phyloP scores from a whole-genome alignment of 2,888 invertebrate species.

The Dryomyza anilis region DNA sequence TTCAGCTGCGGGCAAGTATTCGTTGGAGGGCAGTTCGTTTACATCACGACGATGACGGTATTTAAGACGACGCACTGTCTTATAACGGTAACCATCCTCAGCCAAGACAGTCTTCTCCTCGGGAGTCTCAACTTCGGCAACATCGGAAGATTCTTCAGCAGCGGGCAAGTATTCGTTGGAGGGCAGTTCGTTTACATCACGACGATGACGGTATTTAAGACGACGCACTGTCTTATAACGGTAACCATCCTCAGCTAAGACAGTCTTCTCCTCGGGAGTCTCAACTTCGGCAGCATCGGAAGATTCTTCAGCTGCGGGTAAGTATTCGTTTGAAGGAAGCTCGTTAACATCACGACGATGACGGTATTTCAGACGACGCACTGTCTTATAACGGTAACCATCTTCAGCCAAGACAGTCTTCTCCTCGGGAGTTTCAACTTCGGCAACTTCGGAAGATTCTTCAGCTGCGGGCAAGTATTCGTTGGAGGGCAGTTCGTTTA shows the following conservation, averaged over 20 bases:
- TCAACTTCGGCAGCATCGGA: constrained; percentile 16
- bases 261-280: constrained; percentile 23
- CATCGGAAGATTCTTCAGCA: constrained; percentile 34
- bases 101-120: constrained; percentile 22
- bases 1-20: constrained; percentile 45
- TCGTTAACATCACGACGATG: constrained; percentile 46
- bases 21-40: constrained; percentile 40
- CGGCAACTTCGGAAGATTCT: background rate
- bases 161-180: constrained; percentile 45
- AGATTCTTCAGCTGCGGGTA: constrained; percentile 39
- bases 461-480: constrained; percentile 30
- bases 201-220: constrained; percentile 35
- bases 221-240: constrained; percentile 40
- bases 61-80: constrained; percentile 35
- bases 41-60: constrained; percentile 41
- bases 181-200: constrained; percentile 44
- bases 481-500: constrained; percentile 33
- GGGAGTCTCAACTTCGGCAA: constrained; percentile 26
- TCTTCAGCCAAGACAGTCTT: constrained; percentile 27
- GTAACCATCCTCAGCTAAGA: constrained; percentile 34
- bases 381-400: constrained; percentile 34
- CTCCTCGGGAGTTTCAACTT: constrained; percentile 20
- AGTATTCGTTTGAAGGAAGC: constrained; percentile 40
- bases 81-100: constrained; percentile 39
- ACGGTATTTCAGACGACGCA: constrained; percentile 29